Base-by-base conservation (phyloP, 2,888 invertebrate species). In the Arctia plantaginis region DNA sequence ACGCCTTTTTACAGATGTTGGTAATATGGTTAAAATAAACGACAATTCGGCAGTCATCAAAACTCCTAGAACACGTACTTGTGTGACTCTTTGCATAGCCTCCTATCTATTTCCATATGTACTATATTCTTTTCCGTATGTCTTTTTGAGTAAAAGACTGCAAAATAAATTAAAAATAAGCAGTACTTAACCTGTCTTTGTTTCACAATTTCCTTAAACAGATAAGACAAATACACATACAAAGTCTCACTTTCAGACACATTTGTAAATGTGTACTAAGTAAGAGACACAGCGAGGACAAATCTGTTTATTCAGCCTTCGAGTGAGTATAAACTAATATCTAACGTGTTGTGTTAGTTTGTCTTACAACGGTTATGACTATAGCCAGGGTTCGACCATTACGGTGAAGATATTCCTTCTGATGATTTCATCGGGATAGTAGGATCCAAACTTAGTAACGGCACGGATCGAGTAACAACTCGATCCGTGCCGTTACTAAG, bases 401-500 rank as follows among this genome's bases (percentile, higher is more conserved):
- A 76, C 71, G 80, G 62, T 79, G 72, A 74, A 80, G 82, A 81
- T 86, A 83, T 81, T 80, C 82, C 82, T 77, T 82, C 78, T 81
- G 81, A 85, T 81, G 79, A 83, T 86, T 83, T 83, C 79, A 79
- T 81, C 75, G 81, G 83, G 81, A 82, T 82, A 82, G 82, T 78
- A 74, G 72, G 75, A 78, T 81, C 83, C 85, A 74, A 81, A 80
- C 77, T 85, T 87, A 88, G 86, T 88, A 87, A 85, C 82, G 82
- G 82, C 82, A 82, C 71, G 81, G 82, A 77, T 80, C 70, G 82
- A 77, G 75, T 80, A 80, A 80, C 82, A 79, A 77, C 75, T 81
- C 77, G 74, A 79, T n/a, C n/a, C n/a, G n/a, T n/a, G n/a, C n/a
- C n/a, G n/a, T n/a, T n/a, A n/a, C n/a, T n/a, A n/a, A n/a, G n/a